These are phyloP conservation scores for Urechis unicinctus DNA, from an alignment of 2,888 invertebrate genomes.

Conservation along the genomic window DNA sequence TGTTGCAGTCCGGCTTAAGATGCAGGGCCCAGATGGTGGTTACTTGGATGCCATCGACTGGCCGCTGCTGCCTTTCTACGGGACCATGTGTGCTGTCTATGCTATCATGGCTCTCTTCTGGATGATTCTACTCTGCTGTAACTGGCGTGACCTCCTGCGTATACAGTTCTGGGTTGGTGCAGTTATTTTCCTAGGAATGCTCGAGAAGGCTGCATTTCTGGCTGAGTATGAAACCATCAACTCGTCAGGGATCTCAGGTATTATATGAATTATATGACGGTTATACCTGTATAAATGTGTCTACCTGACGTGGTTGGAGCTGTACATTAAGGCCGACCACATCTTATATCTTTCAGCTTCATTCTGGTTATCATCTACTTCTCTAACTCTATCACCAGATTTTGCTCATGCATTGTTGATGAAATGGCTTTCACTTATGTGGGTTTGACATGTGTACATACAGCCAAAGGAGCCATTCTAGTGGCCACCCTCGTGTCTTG, in stretches of 20 bases:
- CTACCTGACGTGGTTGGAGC: too few species aligned
- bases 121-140: constrained; percentile 74
- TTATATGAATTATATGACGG: too few species aligned
- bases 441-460: not conserved
- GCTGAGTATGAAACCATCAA: constrained; percentile 78
- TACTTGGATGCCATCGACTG: constrained; percentile 84
- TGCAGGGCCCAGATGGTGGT: constrained; percentile 72
- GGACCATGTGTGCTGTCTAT: constrained; percentile 82
- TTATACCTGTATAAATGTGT: not conserved
- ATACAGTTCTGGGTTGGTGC: constrained; percentile 96
- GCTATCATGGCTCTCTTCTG: constrained; percentile 74
- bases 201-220: constrained; percentile 75
- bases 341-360: too few species aligned
- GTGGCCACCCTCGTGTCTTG: constrained; percentile 88
- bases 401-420: too few species aligned
- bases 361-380: not conserved
- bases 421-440: too few species aligned
- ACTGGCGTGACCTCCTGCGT: constrained; percentile 83
- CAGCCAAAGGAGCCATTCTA: constrained; percentile 67
- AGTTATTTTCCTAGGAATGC: constrained; percentile 70
- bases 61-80: constrained; percentile 84
- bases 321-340: too few species aligned
- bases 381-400: too few species aligned
- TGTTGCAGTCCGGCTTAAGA: constrained; percentile 34
- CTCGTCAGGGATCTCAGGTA: constrained; percentile 56